Evolutionary conservation across 2,113 vertebrate species (phyloP).

Genomic region (Peucedramus taeniatus): DNA sequence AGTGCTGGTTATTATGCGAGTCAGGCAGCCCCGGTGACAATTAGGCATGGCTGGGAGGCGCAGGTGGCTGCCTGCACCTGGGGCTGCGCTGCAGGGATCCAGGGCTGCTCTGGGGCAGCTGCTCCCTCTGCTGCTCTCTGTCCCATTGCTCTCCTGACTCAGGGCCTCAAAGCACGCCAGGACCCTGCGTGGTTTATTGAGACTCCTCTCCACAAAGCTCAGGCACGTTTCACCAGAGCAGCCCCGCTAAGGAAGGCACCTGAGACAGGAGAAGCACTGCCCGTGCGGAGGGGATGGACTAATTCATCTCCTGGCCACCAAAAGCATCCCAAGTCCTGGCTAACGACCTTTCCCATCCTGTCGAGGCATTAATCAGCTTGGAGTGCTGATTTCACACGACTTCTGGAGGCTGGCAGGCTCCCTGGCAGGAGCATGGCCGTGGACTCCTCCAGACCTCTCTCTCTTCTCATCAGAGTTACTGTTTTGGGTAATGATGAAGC

Average conservation of each 20-base stretch:
- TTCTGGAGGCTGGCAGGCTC: not conserved
- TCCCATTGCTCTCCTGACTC: not conserved
- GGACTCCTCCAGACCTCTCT: conserved; percentile 59
- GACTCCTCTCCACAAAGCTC: not conserved
- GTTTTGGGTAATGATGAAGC: conserved; percentile 73
- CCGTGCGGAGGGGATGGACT: fast-evolving
- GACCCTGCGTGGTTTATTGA: fast-evolving
- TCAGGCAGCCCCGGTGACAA: conserved; percentile 14
- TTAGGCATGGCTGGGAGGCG: not conserved
- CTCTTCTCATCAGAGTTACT: conserved; percentile 74
- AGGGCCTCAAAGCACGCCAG: fast-evolving
- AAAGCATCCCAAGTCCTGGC: not conserved
- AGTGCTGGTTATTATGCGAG: not conserved
- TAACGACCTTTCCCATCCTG: not conserved
- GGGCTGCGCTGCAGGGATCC: not conserved
- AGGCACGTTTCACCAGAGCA: fast-evolving
- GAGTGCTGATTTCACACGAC: conserved; percentile 1
- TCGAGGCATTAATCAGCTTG: conserved; percentile 19
- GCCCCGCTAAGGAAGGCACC: not conserved
- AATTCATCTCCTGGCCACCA: not conserved
- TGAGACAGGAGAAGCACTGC: fast-evolving
- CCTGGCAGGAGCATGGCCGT: conserved; percentile 11
- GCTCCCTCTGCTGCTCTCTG: fast-evolving
- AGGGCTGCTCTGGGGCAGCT: not conserved
- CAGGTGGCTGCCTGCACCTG: conserved; percentile 61